phyloP scores from a whole-genome alignment of 2,888 invertebrate genomes.

The Campoletis raptor region DNA sequence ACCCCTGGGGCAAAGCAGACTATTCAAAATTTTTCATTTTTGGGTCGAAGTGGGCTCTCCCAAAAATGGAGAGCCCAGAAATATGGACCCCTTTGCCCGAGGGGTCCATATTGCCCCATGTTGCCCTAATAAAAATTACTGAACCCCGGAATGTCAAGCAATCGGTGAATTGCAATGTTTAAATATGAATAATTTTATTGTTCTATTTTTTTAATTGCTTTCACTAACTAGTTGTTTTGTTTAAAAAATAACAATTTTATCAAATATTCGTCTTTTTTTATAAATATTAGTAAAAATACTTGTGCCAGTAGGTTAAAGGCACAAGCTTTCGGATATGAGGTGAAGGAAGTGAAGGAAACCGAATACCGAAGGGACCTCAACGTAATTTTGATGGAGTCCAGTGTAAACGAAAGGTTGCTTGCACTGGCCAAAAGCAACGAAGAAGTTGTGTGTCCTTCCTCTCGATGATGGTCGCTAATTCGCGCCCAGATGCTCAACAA shows the following conservation, averaged over 20 bases:
- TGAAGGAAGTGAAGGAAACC: conserved; percentile 49
- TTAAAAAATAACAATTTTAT: background rate
- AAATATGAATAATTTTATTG: no score
- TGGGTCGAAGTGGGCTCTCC: no score
- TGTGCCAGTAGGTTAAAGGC: background rate
- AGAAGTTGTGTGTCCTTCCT: conserved; percentile 56
- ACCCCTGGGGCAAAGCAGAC: no score
- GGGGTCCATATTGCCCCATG: no score
- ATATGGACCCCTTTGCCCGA: no score
- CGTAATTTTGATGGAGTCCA: conserved; percentile 52
- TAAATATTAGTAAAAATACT: conserved; percentile 3
- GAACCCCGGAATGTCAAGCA: no score
- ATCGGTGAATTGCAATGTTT: no score
- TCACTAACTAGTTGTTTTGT: background rate
- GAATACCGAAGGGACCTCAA: conserved; percentile 47
- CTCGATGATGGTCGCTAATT: conserved; percentile 70
- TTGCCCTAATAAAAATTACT: no score
- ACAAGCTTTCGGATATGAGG: conserved; percentile 26
- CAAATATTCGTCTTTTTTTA: background rate
- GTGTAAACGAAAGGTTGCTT: conserved; percentile 64
- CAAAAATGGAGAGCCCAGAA: no score
- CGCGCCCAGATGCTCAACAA: conserved; percentile 68
- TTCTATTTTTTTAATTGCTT: background rate
- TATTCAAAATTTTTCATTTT: no score
- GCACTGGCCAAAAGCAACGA: conserved; percentile 47